A percentile compares a stretch with the other conserved stretches of the same genome.
These are phyloP conservation scores for Rattus rattus DNA, from an alignment of 2,113 vertebrate genomes.

Conservation along the genomic window DNA sequence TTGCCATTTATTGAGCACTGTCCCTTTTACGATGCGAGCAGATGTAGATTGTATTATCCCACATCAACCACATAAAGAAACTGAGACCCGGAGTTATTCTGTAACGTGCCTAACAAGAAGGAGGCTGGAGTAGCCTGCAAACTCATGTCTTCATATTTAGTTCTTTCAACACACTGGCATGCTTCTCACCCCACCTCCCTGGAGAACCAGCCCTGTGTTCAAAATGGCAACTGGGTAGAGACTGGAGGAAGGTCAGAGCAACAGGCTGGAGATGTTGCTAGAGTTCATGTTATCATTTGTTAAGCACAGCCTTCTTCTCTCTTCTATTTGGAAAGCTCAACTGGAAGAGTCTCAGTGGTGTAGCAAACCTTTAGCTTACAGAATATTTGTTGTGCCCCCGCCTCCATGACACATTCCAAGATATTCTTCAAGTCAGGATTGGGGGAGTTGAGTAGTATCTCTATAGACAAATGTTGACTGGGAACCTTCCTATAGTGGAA, in stretches of 20 bases:
- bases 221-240: neutral
- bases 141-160: neutral
- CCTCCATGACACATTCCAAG: neutral
- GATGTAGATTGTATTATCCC: neutral
- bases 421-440: neutral
- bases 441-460: neutral
- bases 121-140: neutral
- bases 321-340: constrained; percentile 1
- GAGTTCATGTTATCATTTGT: neutral
- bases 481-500: neutral
- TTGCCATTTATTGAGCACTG: neutral
- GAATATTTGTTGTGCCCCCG: neutral
- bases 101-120: neutral
- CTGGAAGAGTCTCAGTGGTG: neutral
- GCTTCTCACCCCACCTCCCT: neutral
- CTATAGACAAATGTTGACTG: constrained; percentile 19
- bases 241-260: neutral
- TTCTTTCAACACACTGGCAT: neutral
- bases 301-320: neutral
- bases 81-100: neutral
- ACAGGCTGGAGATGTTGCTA: neutral
- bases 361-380: neutral
- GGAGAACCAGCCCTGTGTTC: neutral
- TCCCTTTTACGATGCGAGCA: neutral
- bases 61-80: neutral